Percentiles rank a stretch among this genome's conserved stretches.
phyloP scores from a whole-genome alignment of 2,797 vertebrate genomes.

The Microcaecilia unicolor region DNA sequence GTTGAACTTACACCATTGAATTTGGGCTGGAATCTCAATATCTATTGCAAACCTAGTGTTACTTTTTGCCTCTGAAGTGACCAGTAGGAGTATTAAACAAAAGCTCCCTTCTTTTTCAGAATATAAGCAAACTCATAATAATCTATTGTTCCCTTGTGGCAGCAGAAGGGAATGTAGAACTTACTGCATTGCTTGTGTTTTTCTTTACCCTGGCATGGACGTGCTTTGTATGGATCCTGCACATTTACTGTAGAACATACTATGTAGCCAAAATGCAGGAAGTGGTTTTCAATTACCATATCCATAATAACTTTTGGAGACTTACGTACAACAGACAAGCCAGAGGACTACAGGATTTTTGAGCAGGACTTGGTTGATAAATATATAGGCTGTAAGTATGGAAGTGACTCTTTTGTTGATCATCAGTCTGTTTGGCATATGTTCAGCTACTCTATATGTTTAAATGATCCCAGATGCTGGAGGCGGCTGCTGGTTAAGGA shows the following conservation, averaged over 20 bases:
- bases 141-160: too few species aligned
- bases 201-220: too few species aligned
- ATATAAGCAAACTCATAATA: too few species aligned
- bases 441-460: fast-evolving
- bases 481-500: background rate
- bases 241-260: background rate
- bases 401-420: background rate
- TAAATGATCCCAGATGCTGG: fast-evolving
- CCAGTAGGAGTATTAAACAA: too few species aligned
- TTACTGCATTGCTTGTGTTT: too few species aligned
- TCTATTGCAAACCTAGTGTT: too few species aligned
- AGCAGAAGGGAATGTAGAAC: too few species aligned
- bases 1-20: too few species aligned
- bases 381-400: slow-evolving; percentile 9
- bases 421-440: background rate
- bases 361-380: background rate
- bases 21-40: too few species aligned
- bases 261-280: slow-evolving; percentile 27
- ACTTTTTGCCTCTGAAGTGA: too few species aligned
- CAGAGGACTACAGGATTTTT: slow-evolving; percentile 1
- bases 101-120: too few species aligned
- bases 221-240: too few species aligned
- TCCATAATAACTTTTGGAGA: slow-evolving; percentile 31
- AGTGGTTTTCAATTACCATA: slow-evolving; percentile 38
- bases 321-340: background rate